phyloP scores from a whole-genome alignment of 1,140 invertebrate species.

The Achatina immaculata region DNA sequence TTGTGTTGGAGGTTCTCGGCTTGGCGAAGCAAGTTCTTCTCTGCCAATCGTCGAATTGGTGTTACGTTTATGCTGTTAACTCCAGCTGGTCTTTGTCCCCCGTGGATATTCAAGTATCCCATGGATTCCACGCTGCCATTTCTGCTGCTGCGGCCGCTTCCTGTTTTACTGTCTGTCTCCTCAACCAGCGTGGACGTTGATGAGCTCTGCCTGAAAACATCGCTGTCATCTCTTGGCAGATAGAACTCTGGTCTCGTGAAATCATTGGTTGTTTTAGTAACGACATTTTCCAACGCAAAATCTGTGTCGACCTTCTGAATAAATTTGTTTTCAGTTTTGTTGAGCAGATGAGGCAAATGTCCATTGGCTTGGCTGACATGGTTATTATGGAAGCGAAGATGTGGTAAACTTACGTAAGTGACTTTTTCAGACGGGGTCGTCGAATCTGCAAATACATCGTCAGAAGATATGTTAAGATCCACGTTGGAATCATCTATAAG shows the following conservation, averaged over 20 bases:
- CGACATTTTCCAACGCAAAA: neutral
- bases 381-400: slow-evolving; percentile 10
- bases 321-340: neutral
- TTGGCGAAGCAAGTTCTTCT: slow-evolving; percentile 40
- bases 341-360: slow-evolving; percentile 13
- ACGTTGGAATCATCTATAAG: slow-evolving; percentile 22
- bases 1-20: neutral
- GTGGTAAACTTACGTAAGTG: slow-evolving; percentile 45
- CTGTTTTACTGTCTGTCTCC: slow-evolving; percentile 9
- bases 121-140: slow-evolving; percentile 31
- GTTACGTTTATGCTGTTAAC: slow-evolving; percentile 30
- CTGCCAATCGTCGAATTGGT: slow-evolving; percentile 41
- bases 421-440: slow-evolving; percentile 41
- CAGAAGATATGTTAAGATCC: slow-evolving; percentile 45
- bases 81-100: slow-evolving; percentile 10
- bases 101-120: neutral
- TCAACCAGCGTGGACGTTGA: slow-evolving; percentile 46
- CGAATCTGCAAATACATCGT: slow-evolving; percentile 50
- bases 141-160: slow-evolving; percentile 8
- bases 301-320: neutral
- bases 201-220: slow-evolving; percentile 35
- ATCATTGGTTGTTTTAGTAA: neutral
- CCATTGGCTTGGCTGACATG: neutral
- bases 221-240: slow-evolving; percentile 15
- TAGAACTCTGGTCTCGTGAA: neutral